Conservation (phyloP, 2,113 vertebrate species). For the Sinocyclocheilus grahami region DNA sequence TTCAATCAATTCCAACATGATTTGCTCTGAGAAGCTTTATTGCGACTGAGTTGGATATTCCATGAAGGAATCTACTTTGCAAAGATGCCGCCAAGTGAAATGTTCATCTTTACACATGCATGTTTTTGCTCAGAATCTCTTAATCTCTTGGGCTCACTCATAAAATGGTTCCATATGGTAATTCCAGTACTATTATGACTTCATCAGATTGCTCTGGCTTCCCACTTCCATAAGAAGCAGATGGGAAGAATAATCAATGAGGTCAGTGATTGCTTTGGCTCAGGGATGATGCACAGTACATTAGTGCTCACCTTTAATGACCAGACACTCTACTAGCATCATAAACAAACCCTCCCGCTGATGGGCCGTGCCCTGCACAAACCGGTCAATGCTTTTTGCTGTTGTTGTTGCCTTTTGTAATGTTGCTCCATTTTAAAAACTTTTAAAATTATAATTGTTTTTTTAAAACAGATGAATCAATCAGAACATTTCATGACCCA, state of each 20-base stretch:
- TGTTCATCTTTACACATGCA: neutral
- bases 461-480: neutral
- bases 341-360: slow-evolving; percentile 35
- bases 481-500: neutral
- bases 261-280: slow-evolving; percentile 68
- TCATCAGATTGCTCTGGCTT: slow-evolving; percentile 67
- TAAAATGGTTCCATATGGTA: slow-evolving; percentile 60
- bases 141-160: slow-evolving; percentile 55
- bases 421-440: neutral
- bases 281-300: slow-evolving; percentile 59
- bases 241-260: slow-evolving; percentile 72
- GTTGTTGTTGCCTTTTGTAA: neutral
- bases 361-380: neutral
- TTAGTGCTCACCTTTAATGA: slow-evolving; percentile 67
- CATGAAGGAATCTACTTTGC: neutral
- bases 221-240: slow-evolving; percentile 57
- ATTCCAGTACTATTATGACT: slow-evolving; percentile 70
- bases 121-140: slow-evolving; percentile 26
- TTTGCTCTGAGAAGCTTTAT: neutral
- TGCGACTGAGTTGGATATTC: neutral
- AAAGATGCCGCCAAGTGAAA: neutral
- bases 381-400: slow-evolving; percentile 1
- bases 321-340: slow-evolving; percentile 25
- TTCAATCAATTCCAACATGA: neutral
- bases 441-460: neutral